Percentiles rank a stretch among this genome's conserved stretches.
Conservation (phyloP, 2,888 invertebrate genomes). For the Lithophane socia region DNA sequence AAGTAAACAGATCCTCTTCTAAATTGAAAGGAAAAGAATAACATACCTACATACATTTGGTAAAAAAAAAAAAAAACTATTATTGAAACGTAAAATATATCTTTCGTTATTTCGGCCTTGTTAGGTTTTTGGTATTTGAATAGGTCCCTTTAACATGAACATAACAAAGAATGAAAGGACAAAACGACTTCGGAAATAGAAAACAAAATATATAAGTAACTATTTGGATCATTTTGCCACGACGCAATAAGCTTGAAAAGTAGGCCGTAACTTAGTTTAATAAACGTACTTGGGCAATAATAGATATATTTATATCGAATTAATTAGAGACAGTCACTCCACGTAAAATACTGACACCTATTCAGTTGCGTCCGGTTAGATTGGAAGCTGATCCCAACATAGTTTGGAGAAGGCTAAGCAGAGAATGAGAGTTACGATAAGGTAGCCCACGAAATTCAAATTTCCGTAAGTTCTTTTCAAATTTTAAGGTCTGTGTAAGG, state of each 20-base stretch:
- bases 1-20: constrained; percentile 14
- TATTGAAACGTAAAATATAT: constrained; percentile 20
- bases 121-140: constrained; percentile 2
- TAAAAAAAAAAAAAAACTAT: constrained; percentile 4
- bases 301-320: neutral
- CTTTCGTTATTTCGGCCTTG: constrained; percentile 10
- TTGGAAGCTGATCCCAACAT: too few species aligned
- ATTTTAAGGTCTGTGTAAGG: too few species aligned
- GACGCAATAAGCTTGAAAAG: neutral
- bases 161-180: neutral
- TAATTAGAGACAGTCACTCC: neutral
- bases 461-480: too few species aligned
- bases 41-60: neutral
- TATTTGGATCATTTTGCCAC: neutral
- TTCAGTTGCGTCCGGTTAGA: too few species aligned
- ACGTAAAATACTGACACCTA: neutral
- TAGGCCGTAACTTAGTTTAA: neutral
- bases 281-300: neutral
- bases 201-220: constrained; percentile 12
- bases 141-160: neutral
- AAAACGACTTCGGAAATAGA: neutral
- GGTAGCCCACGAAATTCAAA: too few species aligned
- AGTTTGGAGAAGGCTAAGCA: neutral
- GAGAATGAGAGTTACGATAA: neutral
- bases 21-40: constrained; percentile 7